Evolutionary conservation across 2,797 vertebrate genomes (phyloP).

Genomic region (Alectoris magna): DNA sequence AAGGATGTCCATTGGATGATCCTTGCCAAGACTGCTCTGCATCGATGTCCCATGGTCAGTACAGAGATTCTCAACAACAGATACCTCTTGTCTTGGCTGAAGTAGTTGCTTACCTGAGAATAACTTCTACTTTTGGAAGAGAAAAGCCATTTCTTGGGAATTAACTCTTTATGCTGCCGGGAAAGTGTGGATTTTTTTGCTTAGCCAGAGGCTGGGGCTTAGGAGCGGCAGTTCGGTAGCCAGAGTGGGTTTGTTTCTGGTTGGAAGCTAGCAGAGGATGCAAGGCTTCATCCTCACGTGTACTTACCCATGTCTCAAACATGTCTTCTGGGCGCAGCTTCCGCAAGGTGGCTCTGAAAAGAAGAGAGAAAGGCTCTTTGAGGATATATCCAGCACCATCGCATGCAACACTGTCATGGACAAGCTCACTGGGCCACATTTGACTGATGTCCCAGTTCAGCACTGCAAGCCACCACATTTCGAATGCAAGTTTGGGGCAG

Average conservation of each 20-base stretch:
- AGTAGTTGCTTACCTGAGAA: not conserved
- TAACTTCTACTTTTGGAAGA: not conserved
- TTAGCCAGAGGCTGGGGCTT: not conserved
- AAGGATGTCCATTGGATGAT: not conserved
- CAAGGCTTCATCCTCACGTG: accelerated
- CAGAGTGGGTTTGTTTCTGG: not conserved
- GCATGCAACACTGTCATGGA: accelerated
- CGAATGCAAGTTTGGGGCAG: not conserved
- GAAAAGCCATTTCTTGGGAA: not conserved
- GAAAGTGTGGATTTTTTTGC: not conserved
- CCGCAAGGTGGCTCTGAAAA: slow-evolving; percentile 90
- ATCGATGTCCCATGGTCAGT: accelerated
- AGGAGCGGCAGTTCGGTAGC: not conserved
- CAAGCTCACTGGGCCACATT: accelerated
- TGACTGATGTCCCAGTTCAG: not conserved
- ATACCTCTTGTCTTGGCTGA: not conserved
- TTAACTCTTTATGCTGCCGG: not conserved
- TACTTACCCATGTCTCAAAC: slow-evolving; percentile 98
- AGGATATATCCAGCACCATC: not conserved
- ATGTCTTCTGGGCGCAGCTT: slow-evolving; percentile 95
- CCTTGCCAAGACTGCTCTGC: not conserved
- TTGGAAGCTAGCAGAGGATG: not conserved
- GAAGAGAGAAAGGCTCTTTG: not conserved
- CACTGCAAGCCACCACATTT: accelerated
- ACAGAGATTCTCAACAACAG: not conserved